Conservation (phyloP, 2,113 vertebrate species). For the Pseudopodoces humilis region DNA sequence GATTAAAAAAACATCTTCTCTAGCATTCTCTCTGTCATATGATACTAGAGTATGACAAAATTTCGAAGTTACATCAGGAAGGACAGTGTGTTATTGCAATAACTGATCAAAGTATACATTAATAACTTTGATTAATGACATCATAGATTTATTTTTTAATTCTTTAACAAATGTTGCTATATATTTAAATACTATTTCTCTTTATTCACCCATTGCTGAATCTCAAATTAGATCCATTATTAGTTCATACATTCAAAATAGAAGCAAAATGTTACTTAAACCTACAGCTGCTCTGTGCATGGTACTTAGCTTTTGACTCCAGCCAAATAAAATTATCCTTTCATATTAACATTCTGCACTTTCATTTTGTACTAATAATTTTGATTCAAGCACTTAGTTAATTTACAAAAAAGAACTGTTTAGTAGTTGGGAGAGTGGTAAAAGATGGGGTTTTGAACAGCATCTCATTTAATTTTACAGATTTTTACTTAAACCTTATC, state of each 20-base stretch:
- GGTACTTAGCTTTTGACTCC: not conserved
- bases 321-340: not conserved
- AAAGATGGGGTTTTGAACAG: not conserved
- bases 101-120: not conserved
- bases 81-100: not conserved
- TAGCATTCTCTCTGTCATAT: not conserved
- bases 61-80: not conserved
- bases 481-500: not conserved
- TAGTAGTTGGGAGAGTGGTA: not conserved
- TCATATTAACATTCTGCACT: not conserved
- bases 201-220: not conserved
- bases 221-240: not conserved
- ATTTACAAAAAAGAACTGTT: not conserved
- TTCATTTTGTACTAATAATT: not conserved
- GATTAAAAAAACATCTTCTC: not conserved
- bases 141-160: not conserved
- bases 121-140: not conserved
- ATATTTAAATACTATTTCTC: not conserved
- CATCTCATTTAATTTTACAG: not conserved
- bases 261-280: not conserved
- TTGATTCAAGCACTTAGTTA: not conserved
- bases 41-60: not conserved
- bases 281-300: not conserved
- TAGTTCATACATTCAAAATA: not conserved
- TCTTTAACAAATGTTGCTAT: not conserved